These are phyloP conservation scores for Podarcis siculus DNA, from an alignment of 2,797 vertebrate species.

Conservation along the genomic window DNA sequence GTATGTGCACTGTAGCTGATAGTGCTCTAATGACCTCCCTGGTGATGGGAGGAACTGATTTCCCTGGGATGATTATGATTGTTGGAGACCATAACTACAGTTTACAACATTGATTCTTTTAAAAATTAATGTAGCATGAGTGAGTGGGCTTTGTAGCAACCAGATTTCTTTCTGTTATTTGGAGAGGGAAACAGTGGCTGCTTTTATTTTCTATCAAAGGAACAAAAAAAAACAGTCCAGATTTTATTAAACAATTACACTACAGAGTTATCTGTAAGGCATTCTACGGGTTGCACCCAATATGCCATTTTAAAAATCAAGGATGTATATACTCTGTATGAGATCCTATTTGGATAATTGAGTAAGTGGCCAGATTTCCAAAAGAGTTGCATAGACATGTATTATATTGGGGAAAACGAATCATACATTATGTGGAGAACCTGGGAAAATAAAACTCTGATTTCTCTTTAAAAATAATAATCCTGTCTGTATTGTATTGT, in stretches of 20 bases:
- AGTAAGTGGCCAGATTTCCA: background rate
- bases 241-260: conserved; percentile 29
- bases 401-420: background rate
- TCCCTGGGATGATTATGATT: conserved; percentile 65
- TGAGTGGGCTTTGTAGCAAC: conserved; percentile 49
- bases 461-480: too few relatives aligned
- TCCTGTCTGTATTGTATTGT: background rate
- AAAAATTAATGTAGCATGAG: conserved; percentile 70
- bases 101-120: conserved; percentile 73
- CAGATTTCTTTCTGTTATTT: conserved; percentile 53
- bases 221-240: conserved; percentile 41
- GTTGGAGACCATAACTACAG: conserved; percentile 66
- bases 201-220: conserved; percentile 56
- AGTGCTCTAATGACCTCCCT: conserved; percentile 46
- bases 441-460: too few relatives aligned
- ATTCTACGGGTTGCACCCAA: too few relatives aligned
- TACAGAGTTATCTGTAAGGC: background rate
- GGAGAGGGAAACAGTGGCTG: conserved; percentile 45
- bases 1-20: conserved; percentile 56
- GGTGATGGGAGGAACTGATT: conserved; percentile 44
- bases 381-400: background rate
- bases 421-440: background rate
- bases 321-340: background rate
- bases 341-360: background rate
- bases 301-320: too few relatives aligned